These are phyloP conservation scores for Nemurella pictetii DNA, from an alignment of 2,888 invertebrate genomes.

Conservation along the genomic window DNA sequence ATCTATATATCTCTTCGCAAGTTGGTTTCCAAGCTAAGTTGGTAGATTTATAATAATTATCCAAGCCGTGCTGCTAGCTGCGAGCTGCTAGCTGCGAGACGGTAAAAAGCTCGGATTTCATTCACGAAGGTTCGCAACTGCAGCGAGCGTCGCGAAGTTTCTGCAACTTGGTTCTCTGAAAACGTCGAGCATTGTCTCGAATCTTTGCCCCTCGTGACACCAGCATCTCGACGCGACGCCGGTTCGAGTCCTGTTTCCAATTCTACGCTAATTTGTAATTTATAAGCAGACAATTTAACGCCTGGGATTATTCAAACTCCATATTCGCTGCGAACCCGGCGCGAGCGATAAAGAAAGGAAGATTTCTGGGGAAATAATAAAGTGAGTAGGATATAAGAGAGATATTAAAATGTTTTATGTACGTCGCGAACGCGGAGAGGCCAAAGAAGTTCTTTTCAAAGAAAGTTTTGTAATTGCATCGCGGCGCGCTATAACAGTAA, in stretches of 20 bases:
- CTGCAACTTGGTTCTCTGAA: slow-evolving; percentile 25
- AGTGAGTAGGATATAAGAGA: slow-evolving; percentile 11
- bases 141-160: slow-evolving; percentile 19
- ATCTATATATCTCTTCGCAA: slow-evolving; percentile 17
- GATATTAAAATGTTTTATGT: slow-evolving; percentile 24
- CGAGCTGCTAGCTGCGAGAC: slow-evolving; percentile 9
- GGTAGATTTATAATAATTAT: slow-evolving; percentile 34
- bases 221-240: slow-evolving; percentile 12
- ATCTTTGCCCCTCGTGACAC: slow-evolving; percentile 27
- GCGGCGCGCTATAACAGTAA: slow-evolving; percentile 34
- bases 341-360: slow-evolving; percentile 33
- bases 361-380: slow-evolving; percentile 26
- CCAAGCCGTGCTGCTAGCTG: slow-evolving; percentile 1
- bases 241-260: slow-evolving; percentile 25
- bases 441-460: slow-evolving; percentile 29
- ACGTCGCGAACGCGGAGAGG: background rate
- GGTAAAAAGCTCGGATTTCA: slow-evolving; percentile 24
- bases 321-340: slow-evolving; percentile 24
- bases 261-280: slow-evolving; percentile 41
- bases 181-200: slow-evolving; percentile 30
- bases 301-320: slow-evolving; percentile 42
- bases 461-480: slow-evolving; percentile 40
- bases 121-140: slow-evolving; percentile 1
- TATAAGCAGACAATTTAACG: slow-evolving; percentile 43
- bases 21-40: slow-evolving; percentile 23